A percentile compares a stretch with the other conserved stretches of the same genome.
phyloP scores from a whole-genome alignment of 2,888 invertebrate species.

The Opisthograptis luteolata region DNA sequence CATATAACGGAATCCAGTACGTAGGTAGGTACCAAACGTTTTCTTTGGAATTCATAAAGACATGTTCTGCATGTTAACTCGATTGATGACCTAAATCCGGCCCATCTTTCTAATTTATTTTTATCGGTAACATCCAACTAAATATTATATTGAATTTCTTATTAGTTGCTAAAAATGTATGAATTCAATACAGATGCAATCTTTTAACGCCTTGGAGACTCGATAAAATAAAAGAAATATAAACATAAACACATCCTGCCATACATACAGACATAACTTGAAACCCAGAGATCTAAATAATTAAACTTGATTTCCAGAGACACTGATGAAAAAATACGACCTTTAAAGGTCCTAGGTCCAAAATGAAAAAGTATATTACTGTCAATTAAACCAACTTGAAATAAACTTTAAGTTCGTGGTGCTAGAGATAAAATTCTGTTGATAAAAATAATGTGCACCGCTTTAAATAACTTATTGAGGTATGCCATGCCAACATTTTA shows the following conservation, averaged over 20 bases:
- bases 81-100: conserved; percentile 36
- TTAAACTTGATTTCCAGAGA: conserved; percentile 66
- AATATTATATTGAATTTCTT: no score
- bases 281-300: conserved; percentile 54
- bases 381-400: conserved; percentile 36
- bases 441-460: conserved; percentile 22
- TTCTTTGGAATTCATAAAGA: conserved; percentile 54
- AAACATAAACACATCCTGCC: conserved; percentile 53
- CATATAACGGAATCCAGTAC: conserved; percentile 63
- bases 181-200: no score
- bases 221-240: conserved; percentile 39
- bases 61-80: conserved; percentile 49
- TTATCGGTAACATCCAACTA: neutral
- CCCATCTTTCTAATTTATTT: neutral
- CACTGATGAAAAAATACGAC: conserved; percentile 58
- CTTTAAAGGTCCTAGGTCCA: conserved; percentile 68
- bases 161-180: no score
- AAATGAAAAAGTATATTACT: conserved; percentile 48
- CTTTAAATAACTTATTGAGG: conserved; percentile 46
- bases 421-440: conserved; percentile 34
- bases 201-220: no score
- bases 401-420: conserved; percentile 43
- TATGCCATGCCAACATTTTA: conserved; percentile 49
- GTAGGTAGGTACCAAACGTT: conserved; percentile 42
- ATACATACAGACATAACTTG: conserved; percentile 54